Evolutionary conservation across 2,113 vertebrate genomes (phyloP).

Genomic region (Phyllostomus discolor): DNA sequence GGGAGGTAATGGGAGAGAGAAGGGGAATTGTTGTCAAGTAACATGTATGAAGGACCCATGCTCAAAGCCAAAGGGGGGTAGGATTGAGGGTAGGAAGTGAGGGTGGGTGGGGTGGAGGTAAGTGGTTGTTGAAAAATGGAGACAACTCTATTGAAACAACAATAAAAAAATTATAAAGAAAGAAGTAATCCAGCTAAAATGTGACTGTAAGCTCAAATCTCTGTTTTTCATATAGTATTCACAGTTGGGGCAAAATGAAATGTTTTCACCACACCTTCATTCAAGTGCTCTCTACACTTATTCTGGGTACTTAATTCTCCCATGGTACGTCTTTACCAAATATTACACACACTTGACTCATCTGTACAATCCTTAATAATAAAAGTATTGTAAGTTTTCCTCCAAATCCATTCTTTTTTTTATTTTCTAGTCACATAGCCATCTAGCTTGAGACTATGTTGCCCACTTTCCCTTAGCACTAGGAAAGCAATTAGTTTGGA

Average conservation of each 20-base stretch:
- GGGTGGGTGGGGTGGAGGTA: too few species aligned
- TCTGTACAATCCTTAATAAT: neutral
- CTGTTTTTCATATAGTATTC: neutral
- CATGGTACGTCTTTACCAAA: neutral
- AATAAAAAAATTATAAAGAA: neutral
- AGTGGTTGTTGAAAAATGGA: too few species aligned
- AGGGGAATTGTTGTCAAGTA: too few species aligned
- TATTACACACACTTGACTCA: neutral
- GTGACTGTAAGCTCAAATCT: neutral
- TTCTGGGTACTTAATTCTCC: neutral
- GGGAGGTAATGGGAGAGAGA: too few species aligned
- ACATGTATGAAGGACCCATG: too few species aligned
- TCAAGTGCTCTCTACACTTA: neutral
- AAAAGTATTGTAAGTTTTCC: neutral
- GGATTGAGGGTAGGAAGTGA: too few species aligned
- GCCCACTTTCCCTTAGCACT: neutral
- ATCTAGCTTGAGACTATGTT: neutral
- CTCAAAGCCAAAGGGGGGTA: too few species aligned
- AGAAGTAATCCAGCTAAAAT: neutral
- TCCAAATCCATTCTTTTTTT: neutral
- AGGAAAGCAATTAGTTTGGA: neutral
- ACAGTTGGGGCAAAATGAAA: neutral
- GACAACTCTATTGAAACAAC: too few species aligned
- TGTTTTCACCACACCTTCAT: neutral
- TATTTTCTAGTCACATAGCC: neutral